Base-by-base conservation (phyloP, 2,888 invertebrate genomes). In the Oscheius sp. region DNA sequence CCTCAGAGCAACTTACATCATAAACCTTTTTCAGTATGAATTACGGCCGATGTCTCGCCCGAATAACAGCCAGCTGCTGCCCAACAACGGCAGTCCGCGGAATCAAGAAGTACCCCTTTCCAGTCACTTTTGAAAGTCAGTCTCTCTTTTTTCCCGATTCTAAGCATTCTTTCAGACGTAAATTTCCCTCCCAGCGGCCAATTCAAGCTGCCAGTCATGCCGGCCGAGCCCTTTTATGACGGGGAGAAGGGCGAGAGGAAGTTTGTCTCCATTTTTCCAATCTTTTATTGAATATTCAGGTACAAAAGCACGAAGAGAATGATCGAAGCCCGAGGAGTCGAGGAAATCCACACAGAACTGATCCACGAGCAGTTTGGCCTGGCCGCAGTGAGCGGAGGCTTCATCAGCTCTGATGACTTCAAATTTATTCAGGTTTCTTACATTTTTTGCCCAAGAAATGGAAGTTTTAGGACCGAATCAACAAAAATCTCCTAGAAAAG, bases 321-420 rank as follows among this genome's bases (percentile, higher is more conserved):
- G 84, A 84, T 88, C 62, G 88, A 88, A 74, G 86, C 85, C 2
- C 77, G 88, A 60, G 88, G 88, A 70, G 85, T 84, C 29, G 88
- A 88, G 72, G 84, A 85, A 72, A 79, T 95, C 35, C 96, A 98
- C 87, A 97, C 94, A 84, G 92, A 92, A 70, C 91, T 99, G 11
- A 92, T 95, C 76, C 93, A 96, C 86, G 93, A 94, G 87, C 97
- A 99, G 88, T 99, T 93, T 92, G 99, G 96, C 58, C 93, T 99
- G 80, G 92, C 96, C 90, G 95, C 95, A 91, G 91, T 92, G 90
- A 84, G 76, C 29, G 88, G 88, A 71, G 88, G 88, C 13, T 83
- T 88, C 76, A 82, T 88, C 57, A 79, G 79, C 21, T 78, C 81
- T 33, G 79, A 80, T 58, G 86, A 86, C 58, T 86, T 86, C 81